phyloP scores from a whole-genome alignment of 1,140 invertebrate genomes.

The Conus betulinus region DNA sequence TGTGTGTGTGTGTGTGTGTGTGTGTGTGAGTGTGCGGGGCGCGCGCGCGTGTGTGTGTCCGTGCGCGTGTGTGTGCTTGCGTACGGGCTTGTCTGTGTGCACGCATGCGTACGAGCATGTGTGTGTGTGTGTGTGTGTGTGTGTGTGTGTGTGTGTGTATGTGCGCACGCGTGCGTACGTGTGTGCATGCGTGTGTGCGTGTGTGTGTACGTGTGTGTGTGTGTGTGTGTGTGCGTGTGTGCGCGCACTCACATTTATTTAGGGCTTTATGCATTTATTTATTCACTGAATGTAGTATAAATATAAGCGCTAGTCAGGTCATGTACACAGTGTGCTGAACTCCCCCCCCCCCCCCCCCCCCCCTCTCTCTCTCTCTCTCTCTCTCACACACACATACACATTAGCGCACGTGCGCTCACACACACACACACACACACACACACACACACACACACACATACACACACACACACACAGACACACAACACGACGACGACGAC shows the following conservation, averaged over 20 bases:
- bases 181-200: not conserved
- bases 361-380: not conserved
- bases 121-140: not conserved
- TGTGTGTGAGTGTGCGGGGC: not conserved
- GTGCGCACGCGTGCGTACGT: not conserved
- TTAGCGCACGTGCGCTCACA: no score
- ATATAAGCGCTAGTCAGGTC: no score
- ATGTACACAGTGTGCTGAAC: no score
- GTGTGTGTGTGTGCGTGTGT: not conserved
- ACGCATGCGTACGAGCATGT: not conserved
- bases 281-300: no score
- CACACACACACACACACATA: constrained; percentile 26
- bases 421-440: not conserved
- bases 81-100: not conserved
- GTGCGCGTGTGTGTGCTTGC: no score
- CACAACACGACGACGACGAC: no score
- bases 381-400: no score
- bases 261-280: no score
- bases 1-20: not conserved
- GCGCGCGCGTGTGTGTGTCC: not conserved
- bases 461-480: not conserved
- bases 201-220: not conserved
- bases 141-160: not conserved
- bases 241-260: no score
- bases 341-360: no score